Evolutionary conservation across 2,888 invertebrate genomes (phyloP), one percentile per base, ranked within the genome.

Genomic region (Sericinus montela): DNA sequence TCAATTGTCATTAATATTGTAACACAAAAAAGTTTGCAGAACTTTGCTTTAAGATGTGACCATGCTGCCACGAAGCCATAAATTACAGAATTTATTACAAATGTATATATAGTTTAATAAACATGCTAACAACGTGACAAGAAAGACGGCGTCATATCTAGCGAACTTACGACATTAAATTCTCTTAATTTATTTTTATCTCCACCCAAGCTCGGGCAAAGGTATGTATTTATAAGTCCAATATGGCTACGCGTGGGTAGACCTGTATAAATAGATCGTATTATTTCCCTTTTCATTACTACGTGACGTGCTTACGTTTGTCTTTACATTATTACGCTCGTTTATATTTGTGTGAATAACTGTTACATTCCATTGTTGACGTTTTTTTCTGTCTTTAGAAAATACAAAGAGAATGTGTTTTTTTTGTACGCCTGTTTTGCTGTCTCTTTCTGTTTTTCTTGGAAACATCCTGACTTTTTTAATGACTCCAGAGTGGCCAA

Each of bases 161-260:
- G 19, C 8, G 7, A 23, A 6, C 6, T 38, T 19, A 23, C 35
- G 38, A 38, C 23, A 23, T 38, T 38, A n/a, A n/a, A n/a, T 23
- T 11, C 11, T 32, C 32, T 32, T 32, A 13, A 38, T 45, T 37
- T 36, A 30, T 13, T 45, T 45, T 45, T 38, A 38, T 30, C 29
- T 14, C 2, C 10, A 19, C 29, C 25, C n/a, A 14, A 29, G 30
- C 37, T 30, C 29, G 10, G 11, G 13, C 35, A 3, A 32, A 32
- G 19, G 5, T 45, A 15, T 19, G 16, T 45, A 39, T 39, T 39
- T 39, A 25, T 45, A 30, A 38, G 38, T 45, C 23, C 14, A 16
- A 35, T 28, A 30, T 32, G 32, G 32, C 32, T 11, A 32, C 38
- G 45, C 19, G 30, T 45, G 37, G 38, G 37, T 29, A 16, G 29